These are phyloP conservation scores for Pseudanteris insignis DNA, from an alignment of 2,888 invertebrate genomes.

Conservation along the genomic window DNA sequence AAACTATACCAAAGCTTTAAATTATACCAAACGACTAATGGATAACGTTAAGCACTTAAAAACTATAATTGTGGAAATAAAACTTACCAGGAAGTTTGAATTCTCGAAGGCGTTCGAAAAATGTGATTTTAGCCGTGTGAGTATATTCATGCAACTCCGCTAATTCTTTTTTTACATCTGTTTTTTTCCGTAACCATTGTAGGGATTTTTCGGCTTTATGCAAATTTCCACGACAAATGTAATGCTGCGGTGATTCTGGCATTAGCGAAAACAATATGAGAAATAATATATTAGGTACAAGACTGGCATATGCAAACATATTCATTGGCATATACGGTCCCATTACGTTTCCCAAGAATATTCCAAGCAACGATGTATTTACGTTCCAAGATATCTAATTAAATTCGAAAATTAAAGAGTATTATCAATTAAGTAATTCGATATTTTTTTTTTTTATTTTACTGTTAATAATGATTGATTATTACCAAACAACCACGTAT, in stretches of 20 bases:
- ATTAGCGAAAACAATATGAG: constrained; percentile 55
- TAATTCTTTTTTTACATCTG: constrained; percentile 57
- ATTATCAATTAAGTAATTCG: constrained; percentile 12
- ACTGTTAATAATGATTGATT: too few species aligned
- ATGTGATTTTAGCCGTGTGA: constrained; percentile 42
- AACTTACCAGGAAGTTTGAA: constrained; percentile 53
- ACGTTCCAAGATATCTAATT: constrained; percentile 60
- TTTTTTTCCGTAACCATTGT: constrained; percentile 56
- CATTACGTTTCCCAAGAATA: constrained; percentile 60
- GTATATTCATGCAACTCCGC: constrained; percentile 57
- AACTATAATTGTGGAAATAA: too few species aligned
- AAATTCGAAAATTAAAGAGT: constrained; percentile 13
- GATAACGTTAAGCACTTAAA: too few species aligned
- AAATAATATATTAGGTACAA: constrained; percentile 56
- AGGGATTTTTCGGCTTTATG: constrained; percentile 59
- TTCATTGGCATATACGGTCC: constrained; percentile 62
- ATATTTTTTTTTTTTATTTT: too few species aligned
- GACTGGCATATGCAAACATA: constrained; percentile 55
- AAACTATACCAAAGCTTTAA: too few species aligned
- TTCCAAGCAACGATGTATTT: constrained; percentile 55
- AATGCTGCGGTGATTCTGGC: constrained; percentile 63
- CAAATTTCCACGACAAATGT: constrained; percentile 52
- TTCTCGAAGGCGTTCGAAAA: constrained; percentile 50
- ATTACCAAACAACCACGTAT: constrained; percentile 63
- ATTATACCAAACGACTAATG: too few species aligned